Conservation (phyloP, 2,797 vertebrate genomes). For the Sternarchorhynchus goeldii region DNA sequence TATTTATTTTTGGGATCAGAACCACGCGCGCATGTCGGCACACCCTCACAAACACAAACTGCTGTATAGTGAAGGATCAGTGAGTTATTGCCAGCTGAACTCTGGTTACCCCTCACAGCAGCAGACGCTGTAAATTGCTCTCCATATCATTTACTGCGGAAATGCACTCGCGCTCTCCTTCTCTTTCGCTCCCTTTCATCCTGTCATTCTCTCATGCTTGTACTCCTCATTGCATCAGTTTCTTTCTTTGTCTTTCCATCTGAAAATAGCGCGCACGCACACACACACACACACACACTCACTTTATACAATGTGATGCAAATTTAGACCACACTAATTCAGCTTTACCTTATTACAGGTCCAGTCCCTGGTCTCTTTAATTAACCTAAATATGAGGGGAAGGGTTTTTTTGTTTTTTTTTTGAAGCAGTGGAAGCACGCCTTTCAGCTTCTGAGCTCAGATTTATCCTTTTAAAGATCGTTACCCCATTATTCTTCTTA, state of each 20-base stretch:
- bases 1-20: no score
- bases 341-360: not conserved
- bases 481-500: not conserved
- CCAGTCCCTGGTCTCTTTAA: not conserved
- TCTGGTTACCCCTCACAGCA: constrained; percentile 45
- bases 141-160: constrained; percentile 57
- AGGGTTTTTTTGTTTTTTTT: no score
- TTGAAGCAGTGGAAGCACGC: no score
- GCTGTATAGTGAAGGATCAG: constrained; percentile 35
- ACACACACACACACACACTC: not conserved
- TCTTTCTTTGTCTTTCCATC: no score
- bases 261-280: not conserved
- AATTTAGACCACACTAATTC: constrained; percentile 7
- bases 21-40: not conserved
- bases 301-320: not conserved
- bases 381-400: constrained; percentile 9
- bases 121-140: constrained; percentile 57
- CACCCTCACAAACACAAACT: not conserved
- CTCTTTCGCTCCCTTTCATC: not conserved
- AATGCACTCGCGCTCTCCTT: constrained; percentile 34
- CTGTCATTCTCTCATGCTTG: not conserved
- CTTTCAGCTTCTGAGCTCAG: not conserved
- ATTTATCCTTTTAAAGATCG: not conserved
- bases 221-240: no score
- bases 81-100: constrained; percentile 45